These are phyloP conservation scores for Spodoptera picta DNA, from an alignment of 2,888 invertebrate genomes.

Conservation along the genomic window DNA sequence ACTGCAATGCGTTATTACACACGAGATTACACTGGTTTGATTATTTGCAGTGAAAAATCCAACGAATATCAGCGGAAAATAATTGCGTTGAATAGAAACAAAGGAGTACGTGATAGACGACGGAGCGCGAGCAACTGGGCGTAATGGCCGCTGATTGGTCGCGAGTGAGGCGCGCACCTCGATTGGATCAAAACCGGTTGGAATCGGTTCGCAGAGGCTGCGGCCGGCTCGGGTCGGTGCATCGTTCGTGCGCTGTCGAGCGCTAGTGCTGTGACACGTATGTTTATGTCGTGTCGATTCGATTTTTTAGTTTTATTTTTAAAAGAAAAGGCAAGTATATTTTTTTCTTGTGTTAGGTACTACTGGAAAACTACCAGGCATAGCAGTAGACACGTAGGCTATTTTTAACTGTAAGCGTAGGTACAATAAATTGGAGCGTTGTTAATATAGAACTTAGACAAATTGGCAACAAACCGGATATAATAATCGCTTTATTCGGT, in stretches of 20 bases:
- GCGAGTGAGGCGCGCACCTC: conserved; percentile 76
- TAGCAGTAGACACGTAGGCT: neutral
- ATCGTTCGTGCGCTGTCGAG: conserved; percentile 66
- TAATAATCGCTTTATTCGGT: conserved; percentile 61
- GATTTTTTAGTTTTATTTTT: conserved; percentile 27
- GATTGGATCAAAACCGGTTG: conserved; percentile 84
- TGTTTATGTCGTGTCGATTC: conserved; percentile 52
- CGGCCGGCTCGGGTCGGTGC: conserved; percentile 83
- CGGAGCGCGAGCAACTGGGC: conserved; percentile 76
- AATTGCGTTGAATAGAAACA: conserved; percentile 63
- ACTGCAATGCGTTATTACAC: conserved; percentile 42
- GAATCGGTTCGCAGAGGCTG: conserved; percentile 81
- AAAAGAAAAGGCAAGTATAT: neutral
- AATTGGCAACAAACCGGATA: conserved; percentile 67
- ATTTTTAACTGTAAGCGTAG: conserved; percentile 42
- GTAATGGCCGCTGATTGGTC: conserved; percentile 81
- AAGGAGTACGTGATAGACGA: conserved; percentile 66
- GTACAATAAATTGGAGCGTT: neutral
- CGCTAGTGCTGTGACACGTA: conserved; percentile 73
- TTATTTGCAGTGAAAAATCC: conserved; percentile 52
- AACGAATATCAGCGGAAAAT: conserved; percentile 65
- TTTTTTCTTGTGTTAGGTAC: too few relatives aligned
- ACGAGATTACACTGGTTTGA: conserved; percentile 67
- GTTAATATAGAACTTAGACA: conserved; percentile 30
- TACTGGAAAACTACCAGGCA: too few relatives aligned